Percentiles rank a stretch among this genome's conserved stretches.
These are phyloP conservation scores for Sinodicranocentrus sp. DNA, from an alignment of 2,888 invertebrate genomes.

Conservation along the genomic window DNA sequence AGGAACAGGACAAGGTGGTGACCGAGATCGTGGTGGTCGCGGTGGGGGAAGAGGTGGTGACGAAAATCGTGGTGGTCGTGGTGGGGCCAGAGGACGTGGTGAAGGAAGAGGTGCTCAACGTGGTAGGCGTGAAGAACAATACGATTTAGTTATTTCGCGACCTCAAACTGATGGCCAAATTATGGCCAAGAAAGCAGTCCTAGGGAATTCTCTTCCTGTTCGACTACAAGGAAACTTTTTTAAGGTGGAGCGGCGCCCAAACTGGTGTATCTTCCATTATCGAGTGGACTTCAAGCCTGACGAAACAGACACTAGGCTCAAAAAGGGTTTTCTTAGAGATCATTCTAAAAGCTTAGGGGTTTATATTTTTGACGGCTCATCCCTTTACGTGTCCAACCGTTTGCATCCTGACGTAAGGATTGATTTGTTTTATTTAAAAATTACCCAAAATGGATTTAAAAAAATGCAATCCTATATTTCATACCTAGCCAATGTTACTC, in stretches of 20 bases:
- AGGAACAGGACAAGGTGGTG: constrained; percentile 36
- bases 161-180: constrained; percentile 14
- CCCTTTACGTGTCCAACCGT: constrained; percentile 83
- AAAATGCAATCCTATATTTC: too few species aligned
- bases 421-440: too few species aligned
- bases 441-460: too few species aligned
- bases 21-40: constrained; percentile 42
- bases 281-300: constrained; percentile 87
- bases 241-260: constrained; percentile 81
- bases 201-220: constrained; percentile 18
- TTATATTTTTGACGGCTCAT: constrained; percentile 86
- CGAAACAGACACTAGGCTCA: constrained; percentile 83
- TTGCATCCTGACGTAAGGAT: constrained; percentile 76
- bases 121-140: constrained; percentile 29
- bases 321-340: constrained; percentile 82
- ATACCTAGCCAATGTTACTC: constrained; percentile 68
- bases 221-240: constrained; percentile 29
- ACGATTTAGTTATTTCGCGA: constrained; percentile 54
- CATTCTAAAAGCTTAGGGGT: constrained; percentile 82
- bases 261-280: constrained; percentile 82
- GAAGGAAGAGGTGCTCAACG: constrained; percentile 35
- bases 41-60: too few species aligned
- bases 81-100: too few species aligned
- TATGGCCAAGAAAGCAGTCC: constrained; percentile 19
- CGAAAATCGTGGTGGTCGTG: too few species aligned